phyloP scores from a whole-genome alignment of 2,888 invertebrate species.

The Apotomis capreana region DNA sequence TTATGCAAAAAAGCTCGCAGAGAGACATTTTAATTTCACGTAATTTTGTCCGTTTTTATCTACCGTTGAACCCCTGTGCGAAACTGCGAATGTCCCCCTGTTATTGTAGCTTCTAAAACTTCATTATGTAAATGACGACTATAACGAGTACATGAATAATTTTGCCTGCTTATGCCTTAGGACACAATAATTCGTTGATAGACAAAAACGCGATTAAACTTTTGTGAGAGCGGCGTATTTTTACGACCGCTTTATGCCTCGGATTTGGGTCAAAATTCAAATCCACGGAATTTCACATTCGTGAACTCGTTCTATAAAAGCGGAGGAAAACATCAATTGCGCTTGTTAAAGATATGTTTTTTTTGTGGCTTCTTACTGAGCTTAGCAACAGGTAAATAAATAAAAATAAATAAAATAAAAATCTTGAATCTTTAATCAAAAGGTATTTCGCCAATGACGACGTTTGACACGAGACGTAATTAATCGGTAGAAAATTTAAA shows the following conservation, averaged over 20 bases:
- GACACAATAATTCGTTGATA: conserved; percentile 19
- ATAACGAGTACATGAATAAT: conserved; percentile 60
- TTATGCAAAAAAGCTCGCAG: neutral
- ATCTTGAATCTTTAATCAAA: too few relatives aligned
- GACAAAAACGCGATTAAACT: conserved; percentile 14
- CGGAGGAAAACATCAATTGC: neutral
- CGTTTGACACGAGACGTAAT: too few relatives aligned
- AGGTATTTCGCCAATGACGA: too few relatives aligned
- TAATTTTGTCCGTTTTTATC: conserved; percentile 21
- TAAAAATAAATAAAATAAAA: too few relatives aligned
- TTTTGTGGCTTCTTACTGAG: neutral
- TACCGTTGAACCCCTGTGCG: conserved; percentile 21
- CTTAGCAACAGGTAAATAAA: neutral
- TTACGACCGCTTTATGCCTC: neutral
- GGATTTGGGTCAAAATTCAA: conserved; percentile 3
- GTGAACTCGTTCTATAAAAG: conserved; percentile 4
- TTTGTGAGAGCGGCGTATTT: conserved; percentile 14
- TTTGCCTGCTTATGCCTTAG: conserved; percentile 52
- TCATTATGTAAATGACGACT: conserved; percentile 71
- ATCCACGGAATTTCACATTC: conserved; percentile 7
- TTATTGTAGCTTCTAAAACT: conserved; percentile 36
- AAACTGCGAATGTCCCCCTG: conserved; percentile 29
- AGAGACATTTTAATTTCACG: neutral
- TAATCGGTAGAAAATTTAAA: too few relatives aligned
- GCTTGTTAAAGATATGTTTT: neutral